These are phyloP conservation scores for Eubasilissa regina DNA, from an alignment of 1,140 invertebrate species.

Conservation along the genomic window DNA sequence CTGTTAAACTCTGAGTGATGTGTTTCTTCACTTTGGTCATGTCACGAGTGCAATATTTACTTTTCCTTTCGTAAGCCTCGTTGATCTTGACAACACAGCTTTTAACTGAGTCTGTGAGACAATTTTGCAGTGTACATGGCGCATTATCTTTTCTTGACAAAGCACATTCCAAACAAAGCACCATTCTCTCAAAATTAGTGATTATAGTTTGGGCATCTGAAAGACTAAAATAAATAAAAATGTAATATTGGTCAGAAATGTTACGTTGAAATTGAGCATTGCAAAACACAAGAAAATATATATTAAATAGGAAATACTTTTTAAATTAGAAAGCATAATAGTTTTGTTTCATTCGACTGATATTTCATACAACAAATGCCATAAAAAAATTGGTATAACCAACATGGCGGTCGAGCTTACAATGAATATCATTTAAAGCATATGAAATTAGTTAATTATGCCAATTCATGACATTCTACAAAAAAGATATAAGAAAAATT, in stretches of 20 bases:
- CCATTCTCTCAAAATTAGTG: slow-evolving; percentile 54
- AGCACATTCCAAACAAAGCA: slow-evolving; percentile 39
- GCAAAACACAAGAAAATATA: too few relatives aligned
- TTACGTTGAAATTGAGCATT: neutral
- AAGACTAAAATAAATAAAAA: slow-evolving; percentile 49
- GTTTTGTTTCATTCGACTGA: too few relatives aligned
- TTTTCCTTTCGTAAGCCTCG: slow-evolving; percentile 28
- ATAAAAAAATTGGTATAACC: too few relatives aligned
- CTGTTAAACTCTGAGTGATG: slow-evolving; percentile 13
- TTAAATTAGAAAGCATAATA: too few relatives aligned
- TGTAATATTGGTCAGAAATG: neutral
- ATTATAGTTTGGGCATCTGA: slow-evolving; percentile 47
- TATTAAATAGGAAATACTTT: too few relatives aligned
- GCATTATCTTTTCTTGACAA: slow-evolving; percentile 46
- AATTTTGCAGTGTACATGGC: neutral
- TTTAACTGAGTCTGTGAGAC: neutral
- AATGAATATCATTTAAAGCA: too few relatives aligned
- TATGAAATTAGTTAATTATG: too few relatives aligned
- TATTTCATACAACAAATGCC: too few relatives aligned
- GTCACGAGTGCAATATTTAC: slow-evolving; percentile 18
- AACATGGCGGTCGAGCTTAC: too few relatives aligned
- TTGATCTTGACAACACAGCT: slow-evolving; percentile 27
- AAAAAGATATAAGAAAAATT: too few relatives aligned
- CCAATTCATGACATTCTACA: too few relatives aligned
- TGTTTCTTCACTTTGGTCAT: slow-evolving; percentile 32